Conservation (phyloP, 2,797 vertebrate species). For the Cyprinella venusta region DNA sequence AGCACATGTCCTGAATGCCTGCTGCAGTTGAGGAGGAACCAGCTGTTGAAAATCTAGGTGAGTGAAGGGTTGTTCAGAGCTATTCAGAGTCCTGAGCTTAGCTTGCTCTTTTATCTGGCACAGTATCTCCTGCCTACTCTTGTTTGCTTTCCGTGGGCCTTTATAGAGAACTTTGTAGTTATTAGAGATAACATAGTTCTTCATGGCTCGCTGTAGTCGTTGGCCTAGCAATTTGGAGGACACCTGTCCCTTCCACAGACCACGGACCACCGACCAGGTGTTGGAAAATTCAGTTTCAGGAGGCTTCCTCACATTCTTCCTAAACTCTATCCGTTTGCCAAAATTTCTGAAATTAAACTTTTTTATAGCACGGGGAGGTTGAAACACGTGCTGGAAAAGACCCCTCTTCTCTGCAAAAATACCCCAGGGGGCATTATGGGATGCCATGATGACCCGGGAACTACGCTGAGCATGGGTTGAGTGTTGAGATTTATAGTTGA, state of each 20-base stretch:
- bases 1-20: constrained; percentile 82
- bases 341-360: neutral
- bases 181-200: constrained; percentile 78
- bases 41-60: constrained; percentile 80
- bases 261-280: constrained; percentile 78
- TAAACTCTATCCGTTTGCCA: constrained; percentile 1
- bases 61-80: constrained; percentile 83
- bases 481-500: neutral
- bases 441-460: constrained; percentile 47
- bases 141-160: constrained; percentile 65
- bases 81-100: constrained; percentile 79
- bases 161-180: constrained; percentile 81
- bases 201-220: constrained; percentile 80
- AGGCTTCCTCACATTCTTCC: constrained; percentile 51
- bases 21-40: constrained; percentile 75
- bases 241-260: constrained; percentile 82
- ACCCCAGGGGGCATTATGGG: neutral
- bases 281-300: constrained; percentile 69
- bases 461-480: constrained; percentile 68
- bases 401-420: neutral
- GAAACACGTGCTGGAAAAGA: neutral
- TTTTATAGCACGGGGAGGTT: neutral
- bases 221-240: constrained; percentile 81
- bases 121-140: constrained; percentile 73
- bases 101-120: constrained; percentile 79